phyloP scores from a whole-genome alignment of 2,888 invertebrate species.

The Archips xylosteana region DNA sequence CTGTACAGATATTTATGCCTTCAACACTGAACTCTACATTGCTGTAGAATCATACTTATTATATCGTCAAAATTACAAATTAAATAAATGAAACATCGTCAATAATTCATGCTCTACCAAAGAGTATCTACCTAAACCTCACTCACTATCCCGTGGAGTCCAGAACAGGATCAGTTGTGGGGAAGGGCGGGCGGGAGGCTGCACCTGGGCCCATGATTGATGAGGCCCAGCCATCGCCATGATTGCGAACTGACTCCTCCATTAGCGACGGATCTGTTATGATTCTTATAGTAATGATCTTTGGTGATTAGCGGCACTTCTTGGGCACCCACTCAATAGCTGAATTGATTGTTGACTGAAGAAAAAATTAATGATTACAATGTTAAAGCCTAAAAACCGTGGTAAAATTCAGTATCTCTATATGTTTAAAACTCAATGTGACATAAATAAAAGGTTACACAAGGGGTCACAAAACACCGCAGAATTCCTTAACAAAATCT shows the following conservation, averaged over 20 bases:
- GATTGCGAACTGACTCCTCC: constrained; percentile 68
- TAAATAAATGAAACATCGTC: neutral
- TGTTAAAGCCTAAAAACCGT: no score
- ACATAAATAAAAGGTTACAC: no score
- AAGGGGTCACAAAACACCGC: no score
- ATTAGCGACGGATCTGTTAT: constrained; percentile 53
- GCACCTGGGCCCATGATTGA: constrained; percentile 83
- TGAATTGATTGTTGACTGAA: neutral
- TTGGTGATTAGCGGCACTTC: neutral
- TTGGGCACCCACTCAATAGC: neutral
- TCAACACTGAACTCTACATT: no score
- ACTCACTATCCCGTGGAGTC: constrained; percentile 28
- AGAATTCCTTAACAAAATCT: no score
- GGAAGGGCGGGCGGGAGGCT: constrained; percentile 50
- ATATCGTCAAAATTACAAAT: neutral
- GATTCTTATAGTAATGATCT: constrained; percentile 34
- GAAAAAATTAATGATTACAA: neutral
- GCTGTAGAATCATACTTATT: no score
- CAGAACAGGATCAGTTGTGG: constrained; percentile 47
- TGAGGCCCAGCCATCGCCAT: constrained; percentile 75
- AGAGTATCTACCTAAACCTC: constrained; percentile 8
- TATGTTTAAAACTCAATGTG: no score
- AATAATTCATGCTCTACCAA: constrained; percentile 2
- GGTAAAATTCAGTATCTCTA: no score
- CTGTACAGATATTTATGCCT: no score